Base-by-base conservation (phyloP, 2,113 vertebrate genomes). In the Pterocles orientalis region DNA sequence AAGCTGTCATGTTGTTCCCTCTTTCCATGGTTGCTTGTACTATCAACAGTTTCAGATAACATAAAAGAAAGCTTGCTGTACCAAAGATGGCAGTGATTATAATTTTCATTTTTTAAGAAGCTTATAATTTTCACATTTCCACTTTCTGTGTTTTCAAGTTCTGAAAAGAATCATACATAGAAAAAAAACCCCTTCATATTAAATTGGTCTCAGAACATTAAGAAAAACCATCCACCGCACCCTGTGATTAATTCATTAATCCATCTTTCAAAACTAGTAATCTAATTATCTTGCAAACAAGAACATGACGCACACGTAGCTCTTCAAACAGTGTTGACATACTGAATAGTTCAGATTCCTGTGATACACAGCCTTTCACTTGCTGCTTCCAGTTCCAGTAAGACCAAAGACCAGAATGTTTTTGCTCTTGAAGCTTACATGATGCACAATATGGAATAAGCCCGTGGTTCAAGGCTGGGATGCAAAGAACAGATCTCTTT, bases 171-270 rank as follows among this genome's bases (percentile, higher is more conserved):
- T 94, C 83, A 88, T 41, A 19, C 20, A 26, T 5, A 15, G 26
- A 33, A 70, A 58, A 90, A 54, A 86, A 13, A 12, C 51, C 19
- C 57, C 23, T 75, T 84, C 39, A 26, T 51, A 93, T 76, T 84
- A 86, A 86, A 88, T 61, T 34, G 15, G 53, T 75, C 50, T 83
- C 65, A 83, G 88, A 88, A 65, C 69, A 61, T 56, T 82, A 93
- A 93, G 90, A 92, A 96, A 93, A 90, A 86, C 68, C 31, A 86
- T 94, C 48, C 31, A 86, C 95, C 82, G 0, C 95, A 86, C 95
- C 95, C 95, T 86, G 77, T 94, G 88, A 97, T 96, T 93, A 94
- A 92, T 93, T 88, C 71, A 92, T 97, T 92, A 96, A 95, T 94
- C 91, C 64, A 29, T 90, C 88, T 92, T 96, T 93, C 92, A 94